phyloP scores from a whole-genome alignment of 2,113 vertebrate species.

The Laticauda laticaudata region DNA sequence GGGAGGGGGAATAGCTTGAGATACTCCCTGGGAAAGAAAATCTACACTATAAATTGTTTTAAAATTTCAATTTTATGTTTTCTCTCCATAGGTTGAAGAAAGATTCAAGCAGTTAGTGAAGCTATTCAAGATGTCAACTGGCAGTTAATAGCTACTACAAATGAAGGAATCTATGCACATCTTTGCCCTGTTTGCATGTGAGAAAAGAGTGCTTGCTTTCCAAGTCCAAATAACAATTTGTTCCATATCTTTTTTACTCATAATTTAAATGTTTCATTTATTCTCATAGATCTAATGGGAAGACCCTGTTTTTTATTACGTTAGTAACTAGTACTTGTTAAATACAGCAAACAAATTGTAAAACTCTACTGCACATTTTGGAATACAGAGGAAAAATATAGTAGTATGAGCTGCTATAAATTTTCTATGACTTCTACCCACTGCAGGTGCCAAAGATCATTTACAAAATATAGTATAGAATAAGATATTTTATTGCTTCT shows the following conservation, averaged over 20 bases:
- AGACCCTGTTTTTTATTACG: not conserved
- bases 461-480: not conserved
- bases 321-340: not conserved
- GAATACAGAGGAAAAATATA: not conserved
- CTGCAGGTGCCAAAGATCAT: not conserved
- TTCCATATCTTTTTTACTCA: not conserved
- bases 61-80: slow-evolving; percentile 24
- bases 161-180: not conserved
- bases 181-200: not conserved
- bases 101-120: slow-evolving; percentile 93
- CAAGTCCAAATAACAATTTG: not conserved
- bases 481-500: not conserved
- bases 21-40: not conserved
- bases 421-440: not conserved
- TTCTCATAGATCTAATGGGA: not conserved
- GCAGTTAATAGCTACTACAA: slow-evolving; percentile 55
- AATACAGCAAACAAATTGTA: not conserved
- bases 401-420: not conserved
- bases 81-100: slow-evolving; percentile 81
- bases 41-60: not conserved
- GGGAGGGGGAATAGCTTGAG: not conserved
- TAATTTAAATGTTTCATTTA: not conserved
- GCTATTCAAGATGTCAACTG: slow-evolving; percentile 91
- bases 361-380: not conserved
- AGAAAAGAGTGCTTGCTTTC: not conserved